These are phyloP conservation scores for Ectropis grisescens DNA, from an alignment of 1,140 invertebrate species.

Conservation along the genomic window DNA sequence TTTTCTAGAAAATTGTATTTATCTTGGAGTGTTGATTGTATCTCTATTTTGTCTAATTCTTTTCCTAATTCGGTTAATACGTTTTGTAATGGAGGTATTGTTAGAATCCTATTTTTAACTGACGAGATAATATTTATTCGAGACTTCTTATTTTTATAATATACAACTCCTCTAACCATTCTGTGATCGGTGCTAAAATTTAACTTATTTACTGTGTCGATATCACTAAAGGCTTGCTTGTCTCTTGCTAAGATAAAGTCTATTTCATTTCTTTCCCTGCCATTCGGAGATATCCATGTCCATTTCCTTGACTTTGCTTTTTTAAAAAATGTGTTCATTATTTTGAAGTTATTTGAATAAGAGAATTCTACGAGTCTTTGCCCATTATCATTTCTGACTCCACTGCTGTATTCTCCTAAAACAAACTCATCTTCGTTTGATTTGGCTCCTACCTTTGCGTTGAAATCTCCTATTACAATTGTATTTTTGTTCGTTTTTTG, in stretches of 20 bases:
- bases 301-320: slow-evolving; percentile 14
- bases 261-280: slow-evolving; percentile 18
- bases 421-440: slow-evolving; percentile 15
- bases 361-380: slow-evolving; percentile 14
- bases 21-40: slow-evolving; percentile 7
- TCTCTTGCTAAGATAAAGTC: slow-evolving; percentile 15
- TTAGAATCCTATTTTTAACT: slow-evolving; percentile 1
- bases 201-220: slow-evolving; percentile 14
- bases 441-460: slow-evolving; percentile 13
- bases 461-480: slow-evolving; percentile 17
- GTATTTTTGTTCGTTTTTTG: slow-evolving; percentile 8
- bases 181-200: slow-evolving; percentile 24
- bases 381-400: slow-evolving; percentile 16
- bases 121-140: slow-evolving; percentile 9
- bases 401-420: slow-evolving; percentile 13
- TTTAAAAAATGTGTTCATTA: slow-evolving; percentile 21
- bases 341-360: slow-evolving; percentile 13
- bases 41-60: slow-evolving; percentile 6
- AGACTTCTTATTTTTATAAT: slow-evolving; percentile 5
- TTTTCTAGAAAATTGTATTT: slow-evolving; percentile 11
- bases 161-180: slow-evolving; percentile 17
- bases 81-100: slow-evolving; percentile 3
- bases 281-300: slow-evolving; percentile 19
- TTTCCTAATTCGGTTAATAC: slow-evolving; percentile 7
- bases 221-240: slow-evolving; percentile 9